Base-by-base conservation (phyloP, 2,113 vertebrate genomes). In the Hippocampus barbouri region DNA sequence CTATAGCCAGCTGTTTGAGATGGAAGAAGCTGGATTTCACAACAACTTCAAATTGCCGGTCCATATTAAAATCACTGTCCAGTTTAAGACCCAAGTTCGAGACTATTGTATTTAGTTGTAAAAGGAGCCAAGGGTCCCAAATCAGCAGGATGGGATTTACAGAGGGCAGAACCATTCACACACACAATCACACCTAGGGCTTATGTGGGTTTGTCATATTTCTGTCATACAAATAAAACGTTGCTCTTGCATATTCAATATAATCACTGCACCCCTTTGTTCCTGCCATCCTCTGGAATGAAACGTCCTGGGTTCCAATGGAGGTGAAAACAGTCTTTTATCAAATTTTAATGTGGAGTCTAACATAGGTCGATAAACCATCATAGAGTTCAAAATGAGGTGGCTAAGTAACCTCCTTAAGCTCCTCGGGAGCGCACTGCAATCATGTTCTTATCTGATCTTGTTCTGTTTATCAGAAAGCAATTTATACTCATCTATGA, bases 311-410 rank as follows among this genome's bases (percentile, higher is more conserved):
- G 27, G 53, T 54, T 66, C 38, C 53, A 68, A 59, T 54, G 20
- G 4, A 71, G 21, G 34, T 69, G 38, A 70, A 76, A 73, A 77
- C 14, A 67, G 27, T 11, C 27, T 60, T 72, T 67, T 0, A 76
- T 60, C 45, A 81, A 56, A 80, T 83, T 79, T 70, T 67, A 83
- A 85, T 68, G 56, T 77, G 61, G 70, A 78, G 78, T 81, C 71
- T 78, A 27, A 65, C 56, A 64, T 15, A 43, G 65, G 64, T 83
- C 74, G 4, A 84, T 87, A 79, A 8, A 60, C 60, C 67, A 83
- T 81, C 73, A 84, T 43, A 30, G 41, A 41, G 69, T 83, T 84
- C 72, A 86, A 79, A 81, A 81, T 30, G 65, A 83, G 66, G 64
- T 15, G 14, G 66, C 68, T 65, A 80, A 70, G 40, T 74, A 79